A percentile compares a stretch with the other conserved stretches of the same genome.
Conservation (phyloP, 2,113 vertebrate species). For the Corydoras maculifer region DNA sequence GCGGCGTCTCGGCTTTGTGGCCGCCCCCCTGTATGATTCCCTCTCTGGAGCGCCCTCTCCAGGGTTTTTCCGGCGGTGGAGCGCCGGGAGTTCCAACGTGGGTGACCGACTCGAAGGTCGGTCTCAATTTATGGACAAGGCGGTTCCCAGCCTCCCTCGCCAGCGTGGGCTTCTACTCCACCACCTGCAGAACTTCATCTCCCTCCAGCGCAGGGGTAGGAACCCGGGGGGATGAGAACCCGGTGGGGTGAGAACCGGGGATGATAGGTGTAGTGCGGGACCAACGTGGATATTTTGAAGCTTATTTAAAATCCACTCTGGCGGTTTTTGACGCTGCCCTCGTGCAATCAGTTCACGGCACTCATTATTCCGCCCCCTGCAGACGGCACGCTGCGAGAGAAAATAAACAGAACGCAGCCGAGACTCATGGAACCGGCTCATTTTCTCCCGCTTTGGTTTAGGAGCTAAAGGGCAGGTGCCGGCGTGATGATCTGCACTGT, state of each 20-base stretch:
- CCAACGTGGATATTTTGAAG: slow-evolving; percentile 52
- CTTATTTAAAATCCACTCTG: slow-evolving; percentile 55
- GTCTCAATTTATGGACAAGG: slow-evolving; percentile 61
- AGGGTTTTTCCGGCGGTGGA: slow-evolving; percentile 1
- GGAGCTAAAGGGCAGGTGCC: slow-evolving; percentile 38
- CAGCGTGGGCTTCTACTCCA: slow-evolving; percentile 50
- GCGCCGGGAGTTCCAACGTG: slow-evolving; percentile 13
- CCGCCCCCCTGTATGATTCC: slow-evolving; percentile 25
- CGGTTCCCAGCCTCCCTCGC: slow-evolving; percentile 55
- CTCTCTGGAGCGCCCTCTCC: slow-evolving; percentile 35
- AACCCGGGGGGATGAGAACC: too few relatives aligned
- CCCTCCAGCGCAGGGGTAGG: slow-evolving; percentile 46
- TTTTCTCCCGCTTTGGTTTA: slow-evolving; percentile 31
- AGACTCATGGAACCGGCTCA: slow-evolving; percentile 23
- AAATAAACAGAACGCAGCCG: slow-evolving; percentile 9
- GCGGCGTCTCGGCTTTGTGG: slow-evolving; percentile 35
- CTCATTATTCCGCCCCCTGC: slow-evolving; percentile 46
- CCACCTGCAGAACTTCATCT: slow-evolving; percentile 40
- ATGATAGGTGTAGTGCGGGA: slow-evolving; percentile 46
- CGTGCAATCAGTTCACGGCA: slow-evolving; percentile 43
- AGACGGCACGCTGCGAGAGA: slow-evolving; percentile 24
- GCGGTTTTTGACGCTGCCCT: slow-evolving; percentile 43
- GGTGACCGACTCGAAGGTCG: slow-evolving; percentile 40
- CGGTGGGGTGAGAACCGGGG: neutral
- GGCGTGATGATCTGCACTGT: slow-evolving; percentile 38